phyloP scores from a whole-genome alignment of 2,888 invertebrate genomes.

The Boloria euphrosyne region DNA sequence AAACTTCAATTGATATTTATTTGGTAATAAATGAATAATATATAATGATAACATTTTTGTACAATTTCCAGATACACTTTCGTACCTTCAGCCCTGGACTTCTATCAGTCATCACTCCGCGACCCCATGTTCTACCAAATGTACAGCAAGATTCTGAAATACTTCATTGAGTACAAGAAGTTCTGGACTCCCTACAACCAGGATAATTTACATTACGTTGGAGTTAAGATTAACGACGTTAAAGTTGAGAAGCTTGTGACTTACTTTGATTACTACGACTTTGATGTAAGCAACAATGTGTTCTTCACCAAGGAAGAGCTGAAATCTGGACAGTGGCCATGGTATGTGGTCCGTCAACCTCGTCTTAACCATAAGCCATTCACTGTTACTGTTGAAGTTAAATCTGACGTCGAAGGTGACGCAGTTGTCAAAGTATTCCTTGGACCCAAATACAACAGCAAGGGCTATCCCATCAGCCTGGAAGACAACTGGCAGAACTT shows the following conservation, averaged over 20 bases:
- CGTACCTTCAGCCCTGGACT: slow-evolving; percentile 83
- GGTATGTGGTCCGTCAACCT: slow-evolving; percentile 84
- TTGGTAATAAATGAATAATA: no score
- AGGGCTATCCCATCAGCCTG: slow-evolving; percentile 74
- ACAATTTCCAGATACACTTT: slow-evolving; percentile 62
- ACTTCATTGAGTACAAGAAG: slow-evolving; percentile 83
- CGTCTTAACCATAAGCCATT: slow-evolving; percentile 88
- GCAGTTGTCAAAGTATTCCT: slow-evolving; percentile 85
- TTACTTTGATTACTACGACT: slow-evolving; percentile 85
- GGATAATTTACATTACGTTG: slow-evolving; percentile 80
- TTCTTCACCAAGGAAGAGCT: slow-evolving; percentile 56
- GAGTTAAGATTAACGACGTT: slow-evolving; percentile 83
- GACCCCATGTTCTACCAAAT: slow-evolving; percentile 88
- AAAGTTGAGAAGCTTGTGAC: slow-evolving; percentile 84
- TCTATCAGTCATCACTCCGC: slow-evolving; percentile 84
- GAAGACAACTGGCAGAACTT: slow-evolving; percentile 83
- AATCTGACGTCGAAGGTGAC: slow-evolving; percentile 81
- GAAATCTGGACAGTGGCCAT: slow-evolving; percentile 59
- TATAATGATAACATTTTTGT: no score
- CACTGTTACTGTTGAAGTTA: slow-evolving; percentile 82
- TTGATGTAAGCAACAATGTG: slow-evolving; percentile 82
- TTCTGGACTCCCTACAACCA: slow-evolving; percentile 82
- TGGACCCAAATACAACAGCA: slow-evolving; percentile 86
- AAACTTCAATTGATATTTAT: no score
- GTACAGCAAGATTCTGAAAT: slow-evolving; percentile 82